phyloP scores from a whole-genome alignment of 2,797 vertebrate species.

The Arrhamphus sclerolepis region DNA sequence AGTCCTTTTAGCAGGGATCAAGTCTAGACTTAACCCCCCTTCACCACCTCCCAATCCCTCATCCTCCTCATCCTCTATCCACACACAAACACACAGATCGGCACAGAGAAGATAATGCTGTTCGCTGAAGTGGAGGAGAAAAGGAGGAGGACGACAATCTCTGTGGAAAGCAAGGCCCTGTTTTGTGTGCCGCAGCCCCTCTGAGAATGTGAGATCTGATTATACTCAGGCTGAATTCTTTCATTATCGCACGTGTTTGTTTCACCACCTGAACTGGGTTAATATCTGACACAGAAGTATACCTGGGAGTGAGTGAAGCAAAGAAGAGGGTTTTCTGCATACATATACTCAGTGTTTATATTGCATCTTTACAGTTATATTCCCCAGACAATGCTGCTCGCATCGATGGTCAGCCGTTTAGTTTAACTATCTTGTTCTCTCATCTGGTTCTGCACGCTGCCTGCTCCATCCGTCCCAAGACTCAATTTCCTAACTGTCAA shows the following conservation, averaged over 20 bases:
- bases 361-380: constrained; percentile 56
- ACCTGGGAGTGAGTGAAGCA: constrained; percentile 11
- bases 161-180: constrained; percentile 36
- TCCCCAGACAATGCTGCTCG: constrained; percentile 27
- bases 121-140: constrained; percentile 35
- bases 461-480: constrained; percentile 55
- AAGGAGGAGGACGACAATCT: constrained; percentile 39
- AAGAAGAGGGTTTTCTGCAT: constrained; percentile 1
- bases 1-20: constrained; percentile 74
- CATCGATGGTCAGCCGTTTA: constrained; percentile 28
- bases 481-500: constrained; percentile 71
- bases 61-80: constrained; percentile 39
- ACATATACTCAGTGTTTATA: constrained; percentile 35
- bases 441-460: constrained; percentile 43
- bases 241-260: constrained; percentile 46
- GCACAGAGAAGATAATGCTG: constrained; percentile 56
- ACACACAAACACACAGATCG: constrained; percentile 36
- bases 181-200: constrained; percentile 41
- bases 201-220: constrained; percentile 51
- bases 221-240: constrained; percentile 40
- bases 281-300: constrained; percentile 43
- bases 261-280: constrained; percentile 28
- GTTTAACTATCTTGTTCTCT: constrained; percentile 42
- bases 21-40: constrained; percentile 67
- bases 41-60: constrained; percentile 5